Evolutionary conservation across 2,113 vertebrate genomes (phyloP).

Genomic region (Petaurus breviceps): DNA sequence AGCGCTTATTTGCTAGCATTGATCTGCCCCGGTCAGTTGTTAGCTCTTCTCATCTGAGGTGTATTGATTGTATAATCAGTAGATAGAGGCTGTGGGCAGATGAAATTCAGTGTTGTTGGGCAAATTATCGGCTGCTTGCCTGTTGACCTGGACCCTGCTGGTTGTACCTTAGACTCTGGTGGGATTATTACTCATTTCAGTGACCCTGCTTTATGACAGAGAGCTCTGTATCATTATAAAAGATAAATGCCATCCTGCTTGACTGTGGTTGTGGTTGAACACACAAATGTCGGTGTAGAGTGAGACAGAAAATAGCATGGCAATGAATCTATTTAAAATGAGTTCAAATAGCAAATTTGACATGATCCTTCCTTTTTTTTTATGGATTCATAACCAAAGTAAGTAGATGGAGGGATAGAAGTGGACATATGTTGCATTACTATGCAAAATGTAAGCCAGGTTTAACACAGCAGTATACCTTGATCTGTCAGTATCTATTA

Average conservation of each 20-base stretch:
- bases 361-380: conserved; percentile 24
- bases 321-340: conserved; percentile 44
- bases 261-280: conserved; percentile 79
- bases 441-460: background rate
- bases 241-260: conserved; percentile 90
- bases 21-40: conserved; percentile 99
- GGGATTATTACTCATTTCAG: conserved; percentile 89
- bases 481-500: background rate
- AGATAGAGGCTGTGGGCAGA: conserved; percentile 94
- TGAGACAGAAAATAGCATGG: conserved; percentile 54
- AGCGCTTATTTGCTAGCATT: conserved; percentile 99
- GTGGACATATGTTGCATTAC: conserved; percentile 29
- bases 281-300: conserved; percentile 78
- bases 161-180: conserved; percentile 87
- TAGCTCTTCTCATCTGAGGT: conserved; percentile 98
- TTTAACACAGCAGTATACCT: background rate
- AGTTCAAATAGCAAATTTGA: conserved; percentile 47
- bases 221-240: conserved; percentile 86
- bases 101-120: conserved; percentile 98
- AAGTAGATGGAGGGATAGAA: background rate
- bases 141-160: conserved; percentile 94
- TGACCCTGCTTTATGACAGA: conserved; percentile 84
- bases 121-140: conserved; percentile 98
- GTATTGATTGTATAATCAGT: conserved; percentile 99
- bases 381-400: conserved; percentile 1